These are phyloP conservation scores for Mimumesa dahlbomi DNA, from an alignment of 2,888 invertebrate species.

Conservation along the genomic window DNA sequence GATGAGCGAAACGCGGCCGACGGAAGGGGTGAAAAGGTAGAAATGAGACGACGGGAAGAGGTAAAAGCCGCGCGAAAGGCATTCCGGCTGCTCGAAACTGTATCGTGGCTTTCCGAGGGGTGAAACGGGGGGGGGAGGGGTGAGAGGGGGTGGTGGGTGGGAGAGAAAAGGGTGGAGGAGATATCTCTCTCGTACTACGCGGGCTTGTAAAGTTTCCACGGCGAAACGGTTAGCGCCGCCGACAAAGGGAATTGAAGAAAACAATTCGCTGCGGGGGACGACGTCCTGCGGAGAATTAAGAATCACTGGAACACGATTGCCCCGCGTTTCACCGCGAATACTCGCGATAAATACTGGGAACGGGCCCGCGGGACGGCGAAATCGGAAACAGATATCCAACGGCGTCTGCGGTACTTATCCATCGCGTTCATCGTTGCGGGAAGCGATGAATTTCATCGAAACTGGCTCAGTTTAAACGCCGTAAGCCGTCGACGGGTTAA, in stretches of 20 bases:
- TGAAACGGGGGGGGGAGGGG: conserved; percentile 13
- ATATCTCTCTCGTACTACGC: too few species aligned
- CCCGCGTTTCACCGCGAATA: not conserved
- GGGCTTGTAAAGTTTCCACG: too few species aligned
- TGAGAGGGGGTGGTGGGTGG: not conserved
- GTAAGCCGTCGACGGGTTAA: too few species aligned
- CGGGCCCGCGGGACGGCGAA: conserved; percentile 51
- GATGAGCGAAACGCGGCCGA: conserved; percentile 29
- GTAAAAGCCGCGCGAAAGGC: conserved; percentile 5
- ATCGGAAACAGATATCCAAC: conserved; percentile 50
- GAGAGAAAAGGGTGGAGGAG: too few species aligned
- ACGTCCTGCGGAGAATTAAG: not conserved
- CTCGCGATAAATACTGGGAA: conserved; percentile 63
- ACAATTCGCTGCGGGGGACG: not conserved
- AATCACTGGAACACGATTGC: too few species aligned
- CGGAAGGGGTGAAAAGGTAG: conserved; percentile 13
- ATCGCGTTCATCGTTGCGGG: too few species aligned
- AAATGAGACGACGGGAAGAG: conserved; percentile 11
- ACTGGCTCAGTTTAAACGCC: too few species aligned
- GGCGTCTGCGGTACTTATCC: too few species aligned
- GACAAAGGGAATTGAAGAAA: not conserved
- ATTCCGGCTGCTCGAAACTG: conserved; percentile 31
- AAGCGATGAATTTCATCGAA: too few species aligned
- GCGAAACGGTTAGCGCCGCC: too few species aligned
- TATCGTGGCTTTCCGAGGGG: conserved; percentile 40